Evolutionary conservation across 2,113 vertebrate species (phyloP), one percentile per base, ranked within the genome.

Genomic region (Saccopteryx leptura): DNA sequence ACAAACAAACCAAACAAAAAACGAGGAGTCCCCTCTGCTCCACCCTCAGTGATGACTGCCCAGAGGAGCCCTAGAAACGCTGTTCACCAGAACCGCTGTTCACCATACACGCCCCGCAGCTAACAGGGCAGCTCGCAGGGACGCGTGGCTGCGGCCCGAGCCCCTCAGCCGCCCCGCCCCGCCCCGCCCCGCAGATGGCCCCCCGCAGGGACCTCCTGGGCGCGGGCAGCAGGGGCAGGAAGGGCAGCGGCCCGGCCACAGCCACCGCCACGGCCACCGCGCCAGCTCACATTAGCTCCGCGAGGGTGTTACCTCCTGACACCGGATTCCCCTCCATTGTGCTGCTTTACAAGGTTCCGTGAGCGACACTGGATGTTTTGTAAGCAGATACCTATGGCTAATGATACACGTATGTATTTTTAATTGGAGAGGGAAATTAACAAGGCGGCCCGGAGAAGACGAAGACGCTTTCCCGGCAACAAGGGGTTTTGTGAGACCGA

Each of bases 381-480:
- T 95, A 97, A 97, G 95, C 87, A 94, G 97, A 97, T 63, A 95
- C 21, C 50, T 71, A 81, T 4, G 81, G 91, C 96, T 96, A 97
- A 97, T 97, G 96, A 94, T 94, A 23, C 39, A 60, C 39, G 54
- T 0, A 80, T 91, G 18, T 65, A 65, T 93, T 95, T 94, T 89
- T 89, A 93, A 96, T 96, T 88, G 88, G 84, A 68, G 71, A 81
- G 60, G 84, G 78, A 88, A 91, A 86, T 63, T 93, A 81, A 94
- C 92, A 94, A 90, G 61, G 46, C 54, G 68, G 23, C 28, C 52
- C 39, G 48, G 39, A 39, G 39, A 39, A 39, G 39, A 39, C 39
- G 39, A 39, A 74, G 86, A 69, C 66, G 24, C 46, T 39, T 95
- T 71, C 61, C n/a, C 33, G 21, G 21, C 66, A 69, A 79, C 46